phyloP scores from a whole-genome alignment of 1,140 invertebrate species.

The Aphelinus atriplicis region DNA sequence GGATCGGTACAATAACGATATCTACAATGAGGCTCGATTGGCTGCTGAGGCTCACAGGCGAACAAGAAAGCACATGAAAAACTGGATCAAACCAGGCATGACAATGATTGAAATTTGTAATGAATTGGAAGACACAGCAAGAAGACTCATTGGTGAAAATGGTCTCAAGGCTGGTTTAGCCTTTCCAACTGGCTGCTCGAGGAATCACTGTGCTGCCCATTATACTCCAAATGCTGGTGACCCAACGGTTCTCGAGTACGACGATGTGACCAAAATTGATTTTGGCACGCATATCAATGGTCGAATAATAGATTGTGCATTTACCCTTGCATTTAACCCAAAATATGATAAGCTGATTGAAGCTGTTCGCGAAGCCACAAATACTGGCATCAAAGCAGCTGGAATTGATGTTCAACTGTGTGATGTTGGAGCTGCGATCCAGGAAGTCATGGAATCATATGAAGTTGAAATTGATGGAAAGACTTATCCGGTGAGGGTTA shows the following conservation, averaged over 20 bases:
- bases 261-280: slow-evolving; percentile 99
- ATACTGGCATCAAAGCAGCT: slow-evolving; percentile 94
- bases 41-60: slow-evolving; percentile 98
- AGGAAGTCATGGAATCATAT: slow-evolving; percentile 99
- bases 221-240: slow-evolving; percentile 99
- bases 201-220: slow-evolving; percentile 99
- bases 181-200: slow-evolving; percentile 98
- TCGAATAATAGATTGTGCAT: slow-evolving; percentile 98
- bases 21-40: slow-evolving; percentile 93
- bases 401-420: slow-evolving; percentile 98
- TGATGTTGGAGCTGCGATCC: slow-evolving; percentile 97
- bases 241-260: slow-evolving; percentile 90
- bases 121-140: slow-evolving; percentile 91
- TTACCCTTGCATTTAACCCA: slow-evolving; percentile 95
- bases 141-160: slow-evolving; percentile 93
- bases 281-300: slow-evolving; percentile 99
- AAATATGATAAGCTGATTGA: slow-evolving; percentile 96
- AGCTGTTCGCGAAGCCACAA: slow-evolving; percentile 97
- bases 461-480: slow-evolving; percentile 98
- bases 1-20: slow-evolving; percentile 84
- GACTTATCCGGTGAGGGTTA: slow-evolving; percentile 77
- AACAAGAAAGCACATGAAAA: slow-evolving; percentile 66
- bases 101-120: slow-evolving; percentile 99
- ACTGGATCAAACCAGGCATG: slow-evolving; percentile 90
- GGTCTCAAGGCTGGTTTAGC: slow-evolving; percentile 96